Percentiles rank a stretch among this genome's conserved stretches.
These are phyloP conservation scores for Hypercompe scribonia DNA, from an alignment of 2,888 invertebrate species.

Conservation along the genomic window DNA sequence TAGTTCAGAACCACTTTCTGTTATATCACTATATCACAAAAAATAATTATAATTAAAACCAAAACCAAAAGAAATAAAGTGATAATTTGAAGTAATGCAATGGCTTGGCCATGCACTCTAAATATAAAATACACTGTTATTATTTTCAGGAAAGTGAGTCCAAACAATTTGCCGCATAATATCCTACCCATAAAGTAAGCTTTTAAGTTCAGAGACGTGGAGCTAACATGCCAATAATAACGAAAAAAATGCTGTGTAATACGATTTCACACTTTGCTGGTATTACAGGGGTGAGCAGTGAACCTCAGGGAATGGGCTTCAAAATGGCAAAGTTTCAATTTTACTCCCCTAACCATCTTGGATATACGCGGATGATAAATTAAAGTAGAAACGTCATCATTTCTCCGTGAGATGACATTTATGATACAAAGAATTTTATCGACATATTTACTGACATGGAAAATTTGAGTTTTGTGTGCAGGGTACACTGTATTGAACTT, in stretches of 20 bases:
- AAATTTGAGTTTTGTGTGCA: background rate
- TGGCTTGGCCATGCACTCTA: background rate
- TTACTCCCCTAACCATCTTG: conserved; percentile 41
- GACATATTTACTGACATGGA: background rate
- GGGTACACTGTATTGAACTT: background rate
- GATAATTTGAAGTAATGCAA: background rate
- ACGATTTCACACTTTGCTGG: conserved; percentile 46
- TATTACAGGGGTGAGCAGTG: conserved; percentile 39
- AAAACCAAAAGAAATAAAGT: background rate
- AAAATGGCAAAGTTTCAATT: conserved; percentile 55
- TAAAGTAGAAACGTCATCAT: conserved; percentile 42
- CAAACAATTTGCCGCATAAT: background rate
- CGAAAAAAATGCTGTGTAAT: conserved; percentile 44
- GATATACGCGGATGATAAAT: conserved; percentile 50
- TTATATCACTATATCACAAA: background rate
- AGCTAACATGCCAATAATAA: conserved; percentile 28
- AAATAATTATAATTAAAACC: too few species aligned
- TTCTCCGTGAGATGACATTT: conserved; percentile 36
- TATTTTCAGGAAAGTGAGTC: background rate
- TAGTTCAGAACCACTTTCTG: background rate
- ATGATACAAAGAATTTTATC: background rate
- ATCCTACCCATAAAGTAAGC: conserved; percentile 13
- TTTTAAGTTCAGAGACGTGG: conserved; percentile 8
- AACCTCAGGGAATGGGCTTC: conserved; percentile 43
- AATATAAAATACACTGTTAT: background rate